Percentiles rank a stretch among this genome's conserved stretches.
phyloP scores from a whole-genome alignment of 2,888 invertebrate genomes.

The Schizaphis graminum region DNA sequence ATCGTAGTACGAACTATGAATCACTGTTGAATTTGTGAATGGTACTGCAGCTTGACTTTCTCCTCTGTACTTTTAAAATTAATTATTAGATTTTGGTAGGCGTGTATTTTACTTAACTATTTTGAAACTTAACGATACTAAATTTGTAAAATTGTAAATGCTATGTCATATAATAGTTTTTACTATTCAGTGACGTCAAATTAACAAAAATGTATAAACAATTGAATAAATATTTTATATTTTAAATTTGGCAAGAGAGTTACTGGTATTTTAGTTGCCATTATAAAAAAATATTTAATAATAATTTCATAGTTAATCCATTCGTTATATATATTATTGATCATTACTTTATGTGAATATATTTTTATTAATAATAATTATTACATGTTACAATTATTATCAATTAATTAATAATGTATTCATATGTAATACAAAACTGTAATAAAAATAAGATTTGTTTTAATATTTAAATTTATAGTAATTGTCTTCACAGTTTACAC shows the following conservation, averaged over 20 bases:
- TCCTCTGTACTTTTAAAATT: background rate
- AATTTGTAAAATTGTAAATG: too few relatives aligned
- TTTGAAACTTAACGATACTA: background rate
- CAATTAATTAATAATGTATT: background rate
- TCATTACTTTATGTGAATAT: background rate
- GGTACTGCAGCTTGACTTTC: background rate
- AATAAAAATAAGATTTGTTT: background rate
- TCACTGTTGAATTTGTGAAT: background rate
- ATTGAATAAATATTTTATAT: background rate
- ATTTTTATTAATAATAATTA: background rate
- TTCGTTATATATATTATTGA: background rate
- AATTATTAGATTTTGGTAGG: background rate
- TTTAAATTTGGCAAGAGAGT: background rate
- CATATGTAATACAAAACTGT: background rate
- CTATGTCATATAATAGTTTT: background rate
- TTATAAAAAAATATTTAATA: background rate
- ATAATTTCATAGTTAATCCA: background rate
- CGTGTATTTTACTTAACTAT: background rate
- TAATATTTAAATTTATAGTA: background rate
- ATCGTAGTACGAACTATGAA: too few relatives aligned
- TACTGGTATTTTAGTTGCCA: background rate
- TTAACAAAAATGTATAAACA: background rate
- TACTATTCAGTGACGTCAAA: background rate
- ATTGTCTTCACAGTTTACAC: background rate
- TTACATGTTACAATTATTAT: background rate